Conservation (phyloP, 2,888 invertebrate species). For the Spodoptera littoralis region DNA sequence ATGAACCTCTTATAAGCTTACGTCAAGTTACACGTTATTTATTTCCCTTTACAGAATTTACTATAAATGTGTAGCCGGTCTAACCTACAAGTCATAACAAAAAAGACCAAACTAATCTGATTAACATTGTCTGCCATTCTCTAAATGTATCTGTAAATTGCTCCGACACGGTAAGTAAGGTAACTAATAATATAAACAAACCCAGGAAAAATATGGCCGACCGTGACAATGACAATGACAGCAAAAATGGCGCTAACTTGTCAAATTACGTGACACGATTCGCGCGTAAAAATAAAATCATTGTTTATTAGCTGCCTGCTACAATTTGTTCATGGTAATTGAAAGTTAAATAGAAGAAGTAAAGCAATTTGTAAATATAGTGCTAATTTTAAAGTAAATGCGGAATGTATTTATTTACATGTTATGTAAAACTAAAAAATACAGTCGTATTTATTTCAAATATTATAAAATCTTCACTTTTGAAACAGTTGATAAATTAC, state of each 20-base stretch:
- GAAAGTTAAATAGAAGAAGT: too few relatives aligned
- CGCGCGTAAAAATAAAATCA: constrained; percentile 36
- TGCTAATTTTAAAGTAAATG: too few relatives aligned
- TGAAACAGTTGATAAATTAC: too few relatives aligned
- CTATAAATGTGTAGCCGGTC: too few relatives aligned
- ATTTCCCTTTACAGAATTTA: not conserved
- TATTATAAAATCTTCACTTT: too few relatives aligned
- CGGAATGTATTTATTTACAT: too few relatives aligned
- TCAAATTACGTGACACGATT: constrained; percentile 61
- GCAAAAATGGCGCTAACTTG: constrained; percentile 61
- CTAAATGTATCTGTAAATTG: constrained; percentile 35
- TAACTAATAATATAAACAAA: constrained; percentile 47
- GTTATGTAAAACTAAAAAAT: too few relatives aligned
- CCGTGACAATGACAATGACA: constrained; percentile 78
- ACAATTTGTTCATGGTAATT: constrained; percentile 7
- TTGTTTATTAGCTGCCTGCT: constrained; percentile 13
- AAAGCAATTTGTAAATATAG: too few relatives aligned
- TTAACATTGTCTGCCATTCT: constrained; percentile 49
- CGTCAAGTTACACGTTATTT: not conserved
- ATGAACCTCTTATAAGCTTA: too few relatives aligned
- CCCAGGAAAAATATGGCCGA: constrained; percentile 52
- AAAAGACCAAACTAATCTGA: constrained; percentile 28
- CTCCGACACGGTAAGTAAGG: constrained; percentile 29
- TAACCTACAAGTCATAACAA: constrained; percentile 1
- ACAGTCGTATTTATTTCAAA: too few relatives aligned